A percentile compares a stretch with the other conserved stretches of the same genome.
These are phyloP conservation scores for Ormyrus pomaceus DNA, from an alignment of 2,888 invertebrate species.

Conservation along the genomic window DNA sequence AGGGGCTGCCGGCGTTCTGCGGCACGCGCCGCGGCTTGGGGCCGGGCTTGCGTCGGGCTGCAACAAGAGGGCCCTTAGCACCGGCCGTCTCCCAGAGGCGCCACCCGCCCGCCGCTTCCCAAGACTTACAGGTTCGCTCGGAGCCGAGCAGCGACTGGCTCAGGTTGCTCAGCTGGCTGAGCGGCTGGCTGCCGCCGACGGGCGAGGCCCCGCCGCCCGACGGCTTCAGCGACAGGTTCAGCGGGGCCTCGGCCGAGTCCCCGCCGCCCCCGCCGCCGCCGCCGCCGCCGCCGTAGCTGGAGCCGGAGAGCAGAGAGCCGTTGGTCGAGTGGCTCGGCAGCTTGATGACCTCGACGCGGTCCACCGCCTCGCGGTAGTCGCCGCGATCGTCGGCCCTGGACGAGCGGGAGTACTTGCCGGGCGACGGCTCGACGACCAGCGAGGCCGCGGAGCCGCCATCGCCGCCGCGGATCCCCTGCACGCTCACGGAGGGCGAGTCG, in stretches of 20 bases:
- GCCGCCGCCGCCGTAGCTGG: slow-evolving; percentile 73
- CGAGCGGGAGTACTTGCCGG: slow-evolving; percentile 64
- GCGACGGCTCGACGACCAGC: slow-evolving; percentile 74
- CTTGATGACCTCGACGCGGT: slow-evolving; percentile 90
- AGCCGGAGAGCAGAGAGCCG: slow-evolving; percentile 70
- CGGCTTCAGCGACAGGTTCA: slow-evolving; percentile 90
- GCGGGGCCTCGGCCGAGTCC: slow-evolving; percentile 81
- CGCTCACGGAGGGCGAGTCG: slow-evolving; percentile 83
- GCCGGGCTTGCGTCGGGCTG: slow-evolving; percentile 86
- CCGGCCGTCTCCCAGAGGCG: neutral
- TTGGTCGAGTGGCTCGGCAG: slow-evolving; percentile 80
- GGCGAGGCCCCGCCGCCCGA: slow-evolving; percentile 67
- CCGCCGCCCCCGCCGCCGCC: slow-evolving; percentile 69
- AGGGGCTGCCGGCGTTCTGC: slow-evolving; percentile 74
- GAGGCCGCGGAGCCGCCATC: neutral
- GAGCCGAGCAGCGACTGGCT: slow-evolving; percentile 73
- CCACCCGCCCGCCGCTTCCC: neutral
- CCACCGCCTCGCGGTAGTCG: slow-evolving; percentile 73
- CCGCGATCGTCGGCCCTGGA: slow-evolving; percentile 33
- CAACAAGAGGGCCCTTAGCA: neutral
- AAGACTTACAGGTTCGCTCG: slow-evolving; percentile 78
- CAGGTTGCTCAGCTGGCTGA: slow-evolving; percentile 74
- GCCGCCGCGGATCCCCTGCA: slow-evolving; percentile 76
- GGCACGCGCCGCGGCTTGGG: slow-evolving; percentile 82
- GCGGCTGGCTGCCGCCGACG: slow-evolving; percentile 69